phyloP scores from a whole-genome alignment of 2,113 vertebrate genomes.

The Regulus satrapa region DNA sequence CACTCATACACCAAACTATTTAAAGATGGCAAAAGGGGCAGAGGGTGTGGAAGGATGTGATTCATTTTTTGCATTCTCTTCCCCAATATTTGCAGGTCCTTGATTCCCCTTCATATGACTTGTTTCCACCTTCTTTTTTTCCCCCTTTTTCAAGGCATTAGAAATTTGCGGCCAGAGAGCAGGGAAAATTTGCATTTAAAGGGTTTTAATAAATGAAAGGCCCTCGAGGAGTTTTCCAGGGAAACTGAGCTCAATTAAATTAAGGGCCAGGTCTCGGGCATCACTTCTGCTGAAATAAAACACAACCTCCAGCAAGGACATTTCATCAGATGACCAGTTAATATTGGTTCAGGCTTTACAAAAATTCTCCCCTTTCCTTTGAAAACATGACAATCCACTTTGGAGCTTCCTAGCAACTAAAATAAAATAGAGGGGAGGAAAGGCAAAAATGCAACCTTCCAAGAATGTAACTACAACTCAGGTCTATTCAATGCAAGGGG shows the following conservation, averaged over 20 bases:
- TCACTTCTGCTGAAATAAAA: background rate
- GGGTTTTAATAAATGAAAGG: background rate
- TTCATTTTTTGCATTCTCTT: background rate
- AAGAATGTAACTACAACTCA: background rate
- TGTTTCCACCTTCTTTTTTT: background rate
- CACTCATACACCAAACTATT: slow-evolving; percentile 12
- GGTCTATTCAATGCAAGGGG: background rate
- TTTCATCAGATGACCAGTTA: background rate
- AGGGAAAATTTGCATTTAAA: background rate
- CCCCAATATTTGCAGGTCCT: background rate
- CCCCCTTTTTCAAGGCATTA: background rate
- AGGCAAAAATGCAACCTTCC: background rate
- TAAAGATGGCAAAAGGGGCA: background rate
- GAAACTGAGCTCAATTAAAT: background rate
- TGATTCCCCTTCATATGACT: background rate
- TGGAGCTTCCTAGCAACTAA: background rate
- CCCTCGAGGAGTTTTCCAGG: background rate
- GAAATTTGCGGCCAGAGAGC: background rate
- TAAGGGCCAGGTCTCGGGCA: background rate
- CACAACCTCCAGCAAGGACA: background rate
- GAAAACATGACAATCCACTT: background rate
- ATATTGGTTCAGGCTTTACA: background rate
- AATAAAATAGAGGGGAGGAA: background rate
- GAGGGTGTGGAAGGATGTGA: background rate
- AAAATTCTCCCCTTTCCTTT: background rate